Conservation (phyloP, 2,113 vertebrate species). For the Oryzias curvinotus region DNA sequence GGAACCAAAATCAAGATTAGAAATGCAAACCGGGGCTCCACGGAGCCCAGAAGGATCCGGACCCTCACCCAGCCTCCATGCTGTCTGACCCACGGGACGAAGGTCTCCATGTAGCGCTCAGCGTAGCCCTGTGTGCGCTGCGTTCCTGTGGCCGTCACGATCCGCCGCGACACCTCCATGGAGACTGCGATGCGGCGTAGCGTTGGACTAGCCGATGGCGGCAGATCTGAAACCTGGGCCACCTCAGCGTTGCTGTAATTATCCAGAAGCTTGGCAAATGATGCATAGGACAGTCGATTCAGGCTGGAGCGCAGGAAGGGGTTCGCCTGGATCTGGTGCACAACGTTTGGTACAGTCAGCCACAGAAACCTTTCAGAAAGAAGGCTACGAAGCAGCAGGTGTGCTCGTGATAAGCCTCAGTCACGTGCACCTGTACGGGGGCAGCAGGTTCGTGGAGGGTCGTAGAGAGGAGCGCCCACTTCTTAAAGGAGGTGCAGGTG, state of each 20-base stretch:
- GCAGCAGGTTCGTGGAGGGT: too few relatives aligned
- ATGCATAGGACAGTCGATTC: slow-evolving; percentile 69
- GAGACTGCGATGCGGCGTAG: slow-evolving; percentile 70
- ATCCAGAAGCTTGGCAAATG: slow-evolving; percentile 72
- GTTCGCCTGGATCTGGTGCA: slow-evolving; percentile 65
- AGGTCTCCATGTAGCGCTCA: slow-evolving; percentile 76
- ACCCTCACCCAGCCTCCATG: slow-evolving; percentile 77
- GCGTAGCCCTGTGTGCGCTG: slow-evolving; percentile 70
- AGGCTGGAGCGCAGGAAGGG: slow-evolving; percentile 64
- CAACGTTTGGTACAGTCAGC: background rate
- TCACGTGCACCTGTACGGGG: too few relatives aligned
- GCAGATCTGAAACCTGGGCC: background rate
- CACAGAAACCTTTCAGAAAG: background rate
- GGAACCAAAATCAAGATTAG: background rate
- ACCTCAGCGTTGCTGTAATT: slow-evolving; percentile 37
- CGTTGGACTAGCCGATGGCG: slow-evolving; percentile 59
- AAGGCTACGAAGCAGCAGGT: background rate
- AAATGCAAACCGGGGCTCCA: background rate
- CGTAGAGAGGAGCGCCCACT: too few relatives aligned
- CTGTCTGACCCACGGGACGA: slow-evolving; percentile 73
- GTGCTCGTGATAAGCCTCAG: too few relatives aligned
- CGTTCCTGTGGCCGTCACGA: slow-evolving; percentile 73
- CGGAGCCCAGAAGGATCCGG: background rate
- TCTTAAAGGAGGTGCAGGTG: too few relatives aligned
- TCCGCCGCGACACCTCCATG: slow-evolving; percentile 77